Evolutionary conservation across 2,797 vertebrate genomes (phyloP).

Genomic region (Cottoperca gobio): DNA sequence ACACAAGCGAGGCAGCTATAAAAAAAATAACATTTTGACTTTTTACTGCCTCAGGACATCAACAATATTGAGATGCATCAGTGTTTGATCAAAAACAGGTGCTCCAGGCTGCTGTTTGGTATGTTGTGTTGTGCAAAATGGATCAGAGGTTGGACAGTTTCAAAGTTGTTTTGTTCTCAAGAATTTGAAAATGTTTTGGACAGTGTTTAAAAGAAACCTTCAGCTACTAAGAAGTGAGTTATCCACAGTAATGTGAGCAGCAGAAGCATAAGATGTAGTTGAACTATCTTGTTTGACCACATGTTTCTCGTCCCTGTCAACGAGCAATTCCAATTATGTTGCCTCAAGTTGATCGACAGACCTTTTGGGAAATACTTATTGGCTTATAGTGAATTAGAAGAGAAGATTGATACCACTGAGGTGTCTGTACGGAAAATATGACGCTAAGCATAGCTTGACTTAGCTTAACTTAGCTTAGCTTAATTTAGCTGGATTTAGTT

Average conservation of each 20-base stretch:
- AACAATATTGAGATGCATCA: slow-evolving; percentile 48
- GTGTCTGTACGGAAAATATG: too few relatives aligned
- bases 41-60: slow-evolving; percentile 43
- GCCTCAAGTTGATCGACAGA: neutral
- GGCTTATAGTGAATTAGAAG: neutral
- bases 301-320: neutral
- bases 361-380: neutral
- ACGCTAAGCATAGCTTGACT: too few relatives aligned
- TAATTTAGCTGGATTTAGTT: too few relatives aligned
- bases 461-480: too few relatives aligned
- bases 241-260: neutral
- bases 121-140: slow-evolving; percentile 1
- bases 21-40: slow-evolving; percentile 65
- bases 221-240: neutral
- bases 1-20: slow-evolving; percentile 31
- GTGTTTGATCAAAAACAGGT: slow-evolving; percentile 50
- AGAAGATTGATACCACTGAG: neutral
- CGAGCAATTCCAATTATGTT: neutral
- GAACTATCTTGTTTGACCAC: neutral
- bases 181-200: slow-evolving; percentile 12
- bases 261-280: neutral
- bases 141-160: slow-evolving; percentile 1
- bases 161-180: neutral
- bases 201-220: neutral
- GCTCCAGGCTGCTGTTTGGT: slow-evolving; percentile 40